Percentiles rank a stretch among this genome's conserved stretches.
Evolutionary conservation across 2,888 invertebrate species (phyloP).

Genomic region (Ischnura elegans): DNA sequence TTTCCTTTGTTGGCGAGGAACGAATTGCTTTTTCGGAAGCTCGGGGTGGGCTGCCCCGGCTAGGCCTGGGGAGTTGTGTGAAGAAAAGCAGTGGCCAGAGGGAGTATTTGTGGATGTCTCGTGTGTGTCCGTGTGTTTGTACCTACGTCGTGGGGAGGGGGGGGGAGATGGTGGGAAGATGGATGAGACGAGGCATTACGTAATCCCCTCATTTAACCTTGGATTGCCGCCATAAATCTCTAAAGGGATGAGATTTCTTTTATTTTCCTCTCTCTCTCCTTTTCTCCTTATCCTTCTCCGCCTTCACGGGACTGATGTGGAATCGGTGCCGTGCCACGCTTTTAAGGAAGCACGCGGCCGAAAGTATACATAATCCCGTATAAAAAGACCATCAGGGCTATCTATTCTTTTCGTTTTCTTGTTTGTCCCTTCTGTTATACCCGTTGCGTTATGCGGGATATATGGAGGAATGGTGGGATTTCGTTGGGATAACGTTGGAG

Average conservation of each 20-base stretch:
- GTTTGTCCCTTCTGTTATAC: not conserved
- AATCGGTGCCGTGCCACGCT: conserved; percentile 49
- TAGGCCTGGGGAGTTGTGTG: not conserved
- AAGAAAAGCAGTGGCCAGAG: not conserved
- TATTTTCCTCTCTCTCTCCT: not conserved
- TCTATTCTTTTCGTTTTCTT: not conserved
- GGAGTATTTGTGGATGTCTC: not conserved
- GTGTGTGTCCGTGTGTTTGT: not conserved
- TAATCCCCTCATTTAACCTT: conserved; percentile 59
- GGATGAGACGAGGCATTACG: conserved; percentile 25
- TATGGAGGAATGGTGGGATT: not conserved
- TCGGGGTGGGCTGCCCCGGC: not conserved
- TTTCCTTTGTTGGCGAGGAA: conserved; percentile 52
- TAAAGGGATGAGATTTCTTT: conserved; percentile 58
- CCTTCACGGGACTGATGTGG: not conserved
- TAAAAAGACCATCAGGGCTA: conserved; percentile 17
- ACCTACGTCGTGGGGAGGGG: not conserved
- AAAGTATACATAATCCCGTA: conserved; percentile 16
- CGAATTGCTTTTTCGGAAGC: conserved; percentile 10
- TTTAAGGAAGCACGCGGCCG: conserved; percentile 32
- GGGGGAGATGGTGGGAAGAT: not conserved
- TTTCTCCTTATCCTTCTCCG: no score
- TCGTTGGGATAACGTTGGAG: not conserved
- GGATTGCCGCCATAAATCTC: conserved; percentile 59
- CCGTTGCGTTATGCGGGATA: not conserved